phyloP scores from a whole-genome alignment of 2,888 invertebrate genomes.

The Parapristionchus giblindavisi region DNA sequence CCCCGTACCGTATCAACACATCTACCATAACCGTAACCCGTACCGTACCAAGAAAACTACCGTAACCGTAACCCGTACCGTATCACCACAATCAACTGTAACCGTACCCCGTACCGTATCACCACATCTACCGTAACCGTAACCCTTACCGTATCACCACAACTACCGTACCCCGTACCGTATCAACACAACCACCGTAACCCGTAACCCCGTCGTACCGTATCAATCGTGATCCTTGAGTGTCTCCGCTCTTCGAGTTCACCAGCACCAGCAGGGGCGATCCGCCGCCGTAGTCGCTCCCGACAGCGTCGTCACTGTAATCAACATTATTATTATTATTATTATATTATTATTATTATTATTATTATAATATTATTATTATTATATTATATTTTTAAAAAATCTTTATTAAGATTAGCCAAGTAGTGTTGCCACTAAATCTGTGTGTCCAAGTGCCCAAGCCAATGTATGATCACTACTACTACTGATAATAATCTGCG shows the following conservation, averaged over 20 bases:
- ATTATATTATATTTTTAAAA: neutral
- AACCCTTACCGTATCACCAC: neutral
- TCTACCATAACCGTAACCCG: too few relatives aligned
- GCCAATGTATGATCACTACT: too few relatives aligned
- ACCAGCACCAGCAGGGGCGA: slow-evolving; percentile 91
- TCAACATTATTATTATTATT: neutral
- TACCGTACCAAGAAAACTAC: too few relatives aligned
- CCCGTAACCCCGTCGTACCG: slow-evolving; percentile 11
- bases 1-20: too few relatives aligned
- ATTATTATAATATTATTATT: neutral
- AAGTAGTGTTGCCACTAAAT: too few relatives aligned
- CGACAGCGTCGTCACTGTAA: slow-evolving; percentile 37
- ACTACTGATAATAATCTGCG: too few relatives aligned
- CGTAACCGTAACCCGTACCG: neutral
- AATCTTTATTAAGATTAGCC: neutral
- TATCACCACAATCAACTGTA: neutral
- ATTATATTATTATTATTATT: neutral
- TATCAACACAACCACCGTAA: neutral
- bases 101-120: neutral
- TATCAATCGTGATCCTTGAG: slow-evolving; percentile 91
- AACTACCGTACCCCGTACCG: neutral
- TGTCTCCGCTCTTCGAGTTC: slow-evolving; percentile 96
- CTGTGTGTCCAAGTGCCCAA: too few relatives aligned
- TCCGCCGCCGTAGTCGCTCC: slow-evolving; percentile 49
- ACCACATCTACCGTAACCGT: neutral